Base-by-base conservation (phyloP, 2,888 invertebrate species). In the Isoperla grammatica region DNA sequence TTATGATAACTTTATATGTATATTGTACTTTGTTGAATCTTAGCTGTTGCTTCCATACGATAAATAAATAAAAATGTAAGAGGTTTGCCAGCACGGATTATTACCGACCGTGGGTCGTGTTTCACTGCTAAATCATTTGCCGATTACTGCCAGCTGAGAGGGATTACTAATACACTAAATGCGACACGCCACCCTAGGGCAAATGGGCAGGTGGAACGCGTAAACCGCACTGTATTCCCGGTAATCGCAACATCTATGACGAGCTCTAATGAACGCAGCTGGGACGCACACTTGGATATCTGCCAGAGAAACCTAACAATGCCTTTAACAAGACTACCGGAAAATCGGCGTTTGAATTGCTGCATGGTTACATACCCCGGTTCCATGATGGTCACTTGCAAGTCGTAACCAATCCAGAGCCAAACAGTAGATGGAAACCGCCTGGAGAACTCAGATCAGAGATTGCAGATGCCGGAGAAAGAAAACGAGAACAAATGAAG, bases 151-250 rank as follows among this genome's bases (percentile, higher is more conserved):
- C 29, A 29, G 8, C 29, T 29, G 8, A 29, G 29, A 29, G 29
- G 29, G 8, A 8, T 29, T 4, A 8, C 8, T 8, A 4, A 29
- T 8, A 29, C 29, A 8, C 29, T 29, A 29, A 29, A 29, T 8
- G 29, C 29, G 29, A 29, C 29, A 4, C 29, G 29, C 29, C 67
- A 66, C 1, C 68, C 66, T 1, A 49, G 67, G 9, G 66, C 64
- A 2, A 66, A 66, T 13, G 66, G 64, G 0, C 61, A 62, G 40
- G 59, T 65, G 17, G 65, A 67, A 17, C 56, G 63, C 2, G 3
- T 63, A 12, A 67, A 68, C 48, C 56, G 57, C 50, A 63, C 65
- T 0, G n/a, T 65, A 12, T 13, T 67, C 1, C 63, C 66, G 1
- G 60, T 61, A 0, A 57, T 66, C 8, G 57, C 42, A 4, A 42